A percentile compares a stretch with the other conserved stretches of the same genome.
phyloP scores from a whole-genome alignment of 2,888 invertebrate species.

The Acanthococcus lagerstroemiae region DNA sequence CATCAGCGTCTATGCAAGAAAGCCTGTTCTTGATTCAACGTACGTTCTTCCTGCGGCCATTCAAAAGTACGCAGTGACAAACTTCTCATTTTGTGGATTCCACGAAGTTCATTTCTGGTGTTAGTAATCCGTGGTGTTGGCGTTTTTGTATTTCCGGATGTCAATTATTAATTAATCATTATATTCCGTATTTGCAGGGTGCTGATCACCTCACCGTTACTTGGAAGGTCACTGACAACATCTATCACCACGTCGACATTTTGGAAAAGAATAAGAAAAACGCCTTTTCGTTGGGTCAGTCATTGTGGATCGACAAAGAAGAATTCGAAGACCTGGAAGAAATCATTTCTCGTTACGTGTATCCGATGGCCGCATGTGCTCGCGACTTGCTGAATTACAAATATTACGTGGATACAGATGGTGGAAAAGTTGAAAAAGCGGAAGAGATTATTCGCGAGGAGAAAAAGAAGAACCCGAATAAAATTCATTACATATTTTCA shows the following conservation, averaged over 20 bases:
- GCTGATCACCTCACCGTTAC: conserved; percentile 92
- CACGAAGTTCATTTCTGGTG: background rate
- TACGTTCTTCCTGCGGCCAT: no score
- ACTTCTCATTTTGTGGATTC: no score
- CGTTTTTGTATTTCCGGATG: no score
- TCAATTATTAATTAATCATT: no score
- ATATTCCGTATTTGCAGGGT: conserved; percentile 47
- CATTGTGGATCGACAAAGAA: conserved; percentile 76
- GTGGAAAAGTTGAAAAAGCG: conserved; percentile 73
- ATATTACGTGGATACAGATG: conserved; percentile 69
- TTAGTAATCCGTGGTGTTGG: background rate
- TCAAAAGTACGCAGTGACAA: no score
- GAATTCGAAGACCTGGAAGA: conserved; percentile 99
- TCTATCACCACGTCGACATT: conserved; percentile 94
- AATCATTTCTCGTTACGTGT: conserved; percentile 92
- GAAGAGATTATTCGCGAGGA: conserved; percentile 82
- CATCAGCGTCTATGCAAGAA: no score
- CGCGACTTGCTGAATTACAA: conserved; percentile 85
- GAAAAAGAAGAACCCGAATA: conserved; percentile 73
- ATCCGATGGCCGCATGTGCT: conserved; percentile 90
- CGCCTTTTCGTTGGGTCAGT: conserved; percentile 82
- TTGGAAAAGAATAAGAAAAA: conserved; percentile 93
- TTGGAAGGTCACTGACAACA: conserved; percentile 93
- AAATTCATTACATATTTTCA: conserved; percentile 79
- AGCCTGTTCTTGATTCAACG: no score